Percentiles rank a stretch among this genome's conserved stretches.
Conservation (phyloP, 2,888 invertebrate genomes). For the Calameuta pallipes region DNA sequence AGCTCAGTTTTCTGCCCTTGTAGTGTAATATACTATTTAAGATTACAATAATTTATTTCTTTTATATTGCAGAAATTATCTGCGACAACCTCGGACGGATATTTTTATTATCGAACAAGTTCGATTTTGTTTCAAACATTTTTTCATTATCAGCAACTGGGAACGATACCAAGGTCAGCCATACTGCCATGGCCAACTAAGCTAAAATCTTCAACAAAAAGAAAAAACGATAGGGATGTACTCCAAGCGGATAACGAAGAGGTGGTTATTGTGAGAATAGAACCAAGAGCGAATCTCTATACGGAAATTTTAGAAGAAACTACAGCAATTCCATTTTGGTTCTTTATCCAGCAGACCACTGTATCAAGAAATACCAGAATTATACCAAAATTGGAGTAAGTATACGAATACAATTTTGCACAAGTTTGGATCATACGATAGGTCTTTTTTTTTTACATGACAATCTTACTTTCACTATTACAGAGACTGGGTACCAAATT, state of each 20-base stretch:
- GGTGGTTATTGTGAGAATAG: constrained; percentile 75
- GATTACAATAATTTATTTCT: constrained; percentile 1
- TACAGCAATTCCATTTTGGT: constrained; percentile 69
- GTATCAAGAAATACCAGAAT: constrained; percentile 71
- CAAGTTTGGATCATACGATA: background rate
- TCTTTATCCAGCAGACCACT: constrained; percentile 77
- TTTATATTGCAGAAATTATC: constrained; percentile 16
- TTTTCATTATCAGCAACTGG: constrained; percentile 74
- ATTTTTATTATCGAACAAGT: constrained; percentile 69
- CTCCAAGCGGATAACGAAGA: constrained; percentile 68
- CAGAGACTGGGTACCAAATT: constrained; percentile 80
- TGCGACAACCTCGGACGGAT: constrained; percentile 22
- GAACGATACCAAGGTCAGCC: constrained; percentile 66
- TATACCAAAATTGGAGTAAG: constrained; percentile 82
- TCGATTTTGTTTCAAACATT: constrained; percentile 77
- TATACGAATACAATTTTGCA: constrained; percentile 32
- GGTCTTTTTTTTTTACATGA: background rate
- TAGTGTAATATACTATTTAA: too few species aligned
- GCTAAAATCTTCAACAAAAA: background rate
- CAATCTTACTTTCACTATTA: constrained; percentile 30
- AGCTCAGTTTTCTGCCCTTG: too few species aligned
- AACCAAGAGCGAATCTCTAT: constrained; percentile 70
- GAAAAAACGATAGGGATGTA: constrained; percentile 1
- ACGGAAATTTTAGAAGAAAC: constrained; percentile 30
- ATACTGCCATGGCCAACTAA: constrained; percentile 75